A percentile compares a stretch with the other conserved stretches of the same genome.
Conservation (phyloP, 1,140 invertebrate genomes). For the Wiebesia pumilae region DNA sequence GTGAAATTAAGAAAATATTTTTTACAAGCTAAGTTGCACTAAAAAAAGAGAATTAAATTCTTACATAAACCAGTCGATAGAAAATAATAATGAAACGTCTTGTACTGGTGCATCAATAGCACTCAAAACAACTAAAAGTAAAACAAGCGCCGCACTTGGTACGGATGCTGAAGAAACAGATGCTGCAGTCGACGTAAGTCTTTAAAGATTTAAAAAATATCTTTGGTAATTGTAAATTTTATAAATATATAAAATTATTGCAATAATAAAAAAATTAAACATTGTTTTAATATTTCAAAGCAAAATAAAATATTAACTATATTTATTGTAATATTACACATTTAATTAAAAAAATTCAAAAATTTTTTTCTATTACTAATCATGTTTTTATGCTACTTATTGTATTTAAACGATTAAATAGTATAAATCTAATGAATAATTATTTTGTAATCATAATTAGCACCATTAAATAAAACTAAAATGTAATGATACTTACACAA, state of each 20-base stretch:
- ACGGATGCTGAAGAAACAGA: conserved; percentile 95
- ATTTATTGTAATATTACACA: too few species aligned
- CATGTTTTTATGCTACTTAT: too few species aligned
- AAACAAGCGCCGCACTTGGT: conserved; percentile 92
- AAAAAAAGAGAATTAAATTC: conserved; percentile 67
- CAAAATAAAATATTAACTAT: too few species aligned
- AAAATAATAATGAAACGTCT: conserved; percentile 89
- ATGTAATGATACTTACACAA: conserved; percentile 80
- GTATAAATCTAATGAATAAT: too few species aligned
- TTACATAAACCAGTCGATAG: conserved; percentile 94
- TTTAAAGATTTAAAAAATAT: conserved; percentile 63
- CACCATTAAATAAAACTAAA: neutral
- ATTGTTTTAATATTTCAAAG: too few species aligned
- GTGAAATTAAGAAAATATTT: conserved; percentile 14
- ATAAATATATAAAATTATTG: neutral
- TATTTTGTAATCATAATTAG: too few species aligned
- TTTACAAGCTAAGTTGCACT: neutral
- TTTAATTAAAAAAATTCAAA: too few species aligned
- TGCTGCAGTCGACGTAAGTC: conserved; percentile 91
- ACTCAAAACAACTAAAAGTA: conserved; percentile 89
- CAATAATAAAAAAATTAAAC: neutral
- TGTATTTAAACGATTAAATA: too few species aligned
- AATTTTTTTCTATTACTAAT: too few species aligned
- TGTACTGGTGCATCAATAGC: conserved; percentile 88
- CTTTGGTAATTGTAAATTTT: conserved; percentile 11